Base-by-base conservation (phyloP, 2,888 invertebrate genomes). In the Caenorhabditis sulstoni region DNA sequence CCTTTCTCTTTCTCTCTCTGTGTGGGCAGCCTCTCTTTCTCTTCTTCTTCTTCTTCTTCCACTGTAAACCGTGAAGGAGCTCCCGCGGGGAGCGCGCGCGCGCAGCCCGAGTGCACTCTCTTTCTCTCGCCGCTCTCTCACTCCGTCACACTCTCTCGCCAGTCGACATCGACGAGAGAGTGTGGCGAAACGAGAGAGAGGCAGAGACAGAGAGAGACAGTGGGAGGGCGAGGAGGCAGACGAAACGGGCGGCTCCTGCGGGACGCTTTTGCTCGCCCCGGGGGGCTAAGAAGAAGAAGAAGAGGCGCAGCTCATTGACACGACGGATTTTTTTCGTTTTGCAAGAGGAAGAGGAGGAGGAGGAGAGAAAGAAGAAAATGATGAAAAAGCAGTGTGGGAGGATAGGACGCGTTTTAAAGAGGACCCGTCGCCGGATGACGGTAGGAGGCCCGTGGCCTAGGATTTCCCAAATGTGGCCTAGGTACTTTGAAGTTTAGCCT, bases 231-330 rank as follows among this genome's bases (percentile, higher is more conserved):
- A 7, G 29, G 65, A 65, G 44, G 18, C 50, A 65, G 53, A 53
- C 35, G 3, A 18, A 22, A 14, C 39, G 64, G 52, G 52, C 23
- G 52, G 53, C 52, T 65, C 64, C 64, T 52, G 64, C 53, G 37
- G 64, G n/a, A 5, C n/a, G n/a, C 18, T 52, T 64, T 16, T 29
- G 11, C 52, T 50, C n/a, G 41, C 62, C 50, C 29, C 47, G 47
- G 8, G 49, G 37, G 41, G 53, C 29, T 29, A 29, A 29, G 29
- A 29, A 29, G 29, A 29, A n/a, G n/a, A n/a, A n/a, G n/a, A n/a
- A n/a, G n/a, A n/a, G n/a, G n/a, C n/a, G n/a, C 44, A 55, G 65
- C 66, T 53, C 55, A 53, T 66, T 47, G 65, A 65, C 41, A 41
- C 3, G 41, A 11, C 3, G 41, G 41, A 41, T 4, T 41, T 41